Base-by-base conservation (phyloP, 2,797 vertebrate genomes). In the Harpagifer antarcticus region DNA sequence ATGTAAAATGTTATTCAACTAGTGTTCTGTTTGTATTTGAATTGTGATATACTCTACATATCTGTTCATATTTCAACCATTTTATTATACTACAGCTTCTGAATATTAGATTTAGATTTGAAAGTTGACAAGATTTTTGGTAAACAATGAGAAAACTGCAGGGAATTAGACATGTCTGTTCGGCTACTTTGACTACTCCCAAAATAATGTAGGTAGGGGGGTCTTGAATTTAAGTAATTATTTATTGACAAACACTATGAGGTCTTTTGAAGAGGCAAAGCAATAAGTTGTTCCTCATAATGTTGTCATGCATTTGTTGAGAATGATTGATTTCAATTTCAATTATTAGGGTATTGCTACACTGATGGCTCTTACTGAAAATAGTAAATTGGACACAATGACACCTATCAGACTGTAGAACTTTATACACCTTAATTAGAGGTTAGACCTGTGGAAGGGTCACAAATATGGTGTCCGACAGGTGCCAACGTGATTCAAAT, bases 221-320 rank as follows among this genome's bases (percentile, higher is more conserved):
- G 16, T 2, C 44, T 75, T 80, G 68, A 66, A 73, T 66, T 57
- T 37, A 60, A 70, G 60, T 76, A 82, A 87, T 86, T 82, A 80
- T 84, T 83, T 81, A 80, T 63, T 83, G 82, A 74, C 69, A 81
- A 77, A 74, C 48, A 74, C 17, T 40, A 31, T 49, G 70, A 78
- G 50, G 67, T 66, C 45, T 54, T 72, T 52, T 84, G 61, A 78
- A 81, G 65, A 67, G 72, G 55, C 47, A 54, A 53, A 68, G 33
- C 73, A 78, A 83, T 86, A 59, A 75, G 52, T 64, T 75, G n/a
- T 70, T 78, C 56, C 20, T 17, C 63, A 33, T 60, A 53, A 13
- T 12, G 73, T 40, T 71, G 50, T 54, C 3, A 55, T 44, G 42
- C 27, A 50, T 52, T 61, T 58, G 31, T 72, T 64, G 40, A 81